Base-by-base conservation (phyloP, 2,113 vertebrate species). In the Oreochromis niloticus region DNA sequence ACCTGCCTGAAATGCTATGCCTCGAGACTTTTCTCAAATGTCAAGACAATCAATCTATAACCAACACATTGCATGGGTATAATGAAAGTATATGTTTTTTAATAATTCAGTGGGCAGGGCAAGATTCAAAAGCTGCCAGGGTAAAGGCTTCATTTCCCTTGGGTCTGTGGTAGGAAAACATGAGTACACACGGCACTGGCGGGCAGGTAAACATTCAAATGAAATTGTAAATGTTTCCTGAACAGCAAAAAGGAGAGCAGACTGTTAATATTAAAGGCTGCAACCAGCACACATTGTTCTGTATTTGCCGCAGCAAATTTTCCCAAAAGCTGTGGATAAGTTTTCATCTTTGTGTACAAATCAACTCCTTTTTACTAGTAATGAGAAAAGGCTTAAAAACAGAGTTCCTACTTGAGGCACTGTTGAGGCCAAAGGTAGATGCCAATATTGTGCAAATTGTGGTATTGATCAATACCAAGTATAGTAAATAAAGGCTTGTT, bases 21-120 rank as follows among this genome's bases (percentile, higher is more conserved):
- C 81, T 56, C 14, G 9, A 79, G 80, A 92, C 32, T 87, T 82
- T 22, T 75, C 56, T 81, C 54, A 90, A 91, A 92, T 89, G 85
- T 90, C 91, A 86, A 88, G 68, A 75, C 87, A 71, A 91, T 95
- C 89, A 90, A n/a, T 89, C 80, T 73, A 57, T 87, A 79, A 73
- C 30, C 56, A 87, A 88, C 32, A 84, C 55, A 30, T 34, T 73
- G 52, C 83, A 86, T 81, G 73, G 82, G 32, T 82, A 57, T 85
- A 34, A 61, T 89, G 6, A 83, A 85, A 87, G 43, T 66, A 27
- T 63, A 63, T 79, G 61, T 7, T 82, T 87, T 85, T 87, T 73
- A 73, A 85, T 80, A 84, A 82, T 75, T 85, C 78, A 90, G 50
- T 63, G 48, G 52, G 48, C 24, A 79, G 73, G 48, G 52, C 63